Evolutionary conservation across 2,888 invertebrate genomes (phyloP), one percentile per base, ranked within the genome.

Genomic region (Cabera pusaria): DNA sequence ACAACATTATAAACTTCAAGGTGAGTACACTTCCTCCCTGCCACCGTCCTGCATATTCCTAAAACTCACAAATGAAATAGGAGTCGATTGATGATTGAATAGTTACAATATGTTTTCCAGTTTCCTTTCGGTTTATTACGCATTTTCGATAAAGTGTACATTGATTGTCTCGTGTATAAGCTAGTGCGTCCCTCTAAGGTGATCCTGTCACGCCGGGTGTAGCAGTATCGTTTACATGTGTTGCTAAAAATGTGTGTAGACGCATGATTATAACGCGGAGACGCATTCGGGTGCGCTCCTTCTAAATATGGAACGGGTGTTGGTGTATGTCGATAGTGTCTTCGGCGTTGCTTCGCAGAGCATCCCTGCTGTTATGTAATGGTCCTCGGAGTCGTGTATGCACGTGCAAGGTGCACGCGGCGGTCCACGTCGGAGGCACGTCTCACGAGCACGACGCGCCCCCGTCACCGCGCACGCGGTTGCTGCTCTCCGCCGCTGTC

Each of bases 261-360:
- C 82, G 77, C 75, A 72, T 76, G 77, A 76, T 71, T 70, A n/a
- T n/a, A 66, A 68, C 69, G 62, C 64, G 67, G 71, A 59, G 72
- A 73, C 78, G 78, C 68, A 75, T 70, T 80, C 65, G 66, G 71
- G 70, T 72, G 77, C 81, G 84, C 78, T 82, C 78, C 75, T 79
- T 78, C 87, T 88, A 88, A 80, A 78, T 80, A 85, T 85, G 87
- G 87, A 86, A 79, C 75, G 71, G 72, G 78, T 80, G 72, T 65
- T 69, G 68, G 71, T 72, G 58, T 62, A 69, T 61, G 61, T 59
- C 61, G 60, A 63, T 69, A 61, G 68, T 67, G 70, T 73, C 67
- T 60, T 66, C 65, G 52, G 60, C 56, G 62, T 66, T 56, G 61
- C 63, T 57, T 63, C 61, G 59, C 53, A 49, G 59, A 55, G 56